phyloP scores from a whole-genome alignment of 2,797 vertebrate genomes.

The Heteromormyrus szaboi region DNA sequence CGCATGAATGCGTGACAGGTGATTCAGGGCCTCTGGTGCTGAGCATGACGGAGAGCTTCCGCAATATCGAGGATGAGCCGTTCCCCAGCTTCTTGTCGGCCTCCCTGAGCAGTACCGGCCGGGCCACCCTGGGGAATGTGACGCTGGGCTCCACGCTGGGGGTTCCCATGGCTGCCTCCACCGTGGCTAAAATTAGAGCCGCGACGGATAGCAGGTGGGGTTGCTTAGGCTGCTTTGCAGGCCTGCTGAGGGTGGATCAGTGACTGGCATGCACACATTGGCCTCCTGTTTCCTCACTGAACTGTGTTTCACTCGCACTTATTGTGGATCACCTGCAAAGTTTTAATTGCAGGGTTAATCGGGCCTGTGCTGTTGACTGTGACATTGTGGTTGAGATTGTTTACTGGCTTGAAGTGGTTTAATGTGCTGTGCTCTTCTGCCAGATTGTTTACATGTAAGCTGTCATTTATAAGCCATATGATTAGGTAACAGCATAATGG shows the following conservation, averaged over 20 bases:
- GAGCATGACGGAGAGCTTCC: slow-evolving; percentile 72
- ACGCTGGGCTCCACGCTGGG: slow-evolving; percentile 80
- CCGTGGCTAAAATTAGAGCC: slow-evolving; percentile 74
- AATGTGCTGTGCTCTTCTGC: neutral
- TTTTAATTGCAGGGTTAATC: neutral
- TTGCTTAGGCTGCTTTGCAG: neutral
- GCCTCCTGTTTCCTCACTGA: neutral
- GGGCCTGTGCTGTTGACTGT: neutral
- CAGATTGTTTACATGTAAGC: neutral
- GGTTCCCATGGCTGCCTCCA: slow-evolving; percentile 90
- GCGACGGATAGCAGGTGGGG: slow-evolving; percentile 72
- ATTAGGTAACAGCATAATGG: neutral
- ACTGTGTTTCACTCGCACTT: neutral
- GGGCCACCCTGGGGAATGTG: slow-evolving; percentile 68
- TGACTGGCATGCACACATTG: neutral
- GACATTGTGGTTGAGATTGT: neutral
- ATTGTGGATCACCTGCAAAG: neutral
- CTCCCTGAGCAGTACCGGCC: slow-evolving; percentile 59
- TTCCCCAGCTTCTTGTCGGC: slow-evolving; percentile 77
- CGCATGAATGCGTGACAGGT: slow-evolving; percentile 15
- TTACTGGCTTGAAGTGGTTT: neutral
- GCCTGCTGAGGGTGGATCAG: neutral
- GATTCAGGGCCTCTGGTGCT: slow-evolving; percentile 15
- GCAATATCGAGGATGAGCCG: slow-evolving; percentile 78
- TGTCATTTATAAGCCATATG: neutral